Evolutionary conservation across 2,113 vertebrate species (phyloP).

Genomic region (Puffinus mauretanicus): DNA sequence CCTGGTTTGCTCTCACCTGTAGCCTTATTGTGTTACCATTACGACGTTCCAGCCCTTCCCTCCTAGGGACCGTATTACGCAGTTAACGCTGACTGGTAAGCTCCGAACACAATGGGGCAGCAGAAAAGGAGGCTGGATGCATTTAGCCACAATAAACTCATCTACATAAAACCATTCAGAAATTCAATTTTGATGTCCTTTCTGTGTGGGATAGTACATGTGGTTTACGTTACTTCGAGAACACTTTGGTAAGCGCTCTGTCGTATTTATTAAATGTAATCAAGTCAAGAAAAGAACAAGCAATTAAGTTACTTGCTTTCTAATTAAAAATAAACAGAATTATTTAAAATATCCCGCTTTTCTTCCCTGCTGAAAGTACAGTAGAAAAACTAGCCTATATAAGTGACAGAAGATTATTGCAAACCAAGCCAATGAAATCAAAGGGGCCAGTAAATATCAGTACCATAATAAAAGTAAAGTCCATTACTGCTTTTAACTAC

Average conservation of each 20-base stretch:
- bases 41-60: neutral
- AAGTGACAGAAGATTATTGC: neutral
- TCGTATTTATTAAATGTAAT: neutral
- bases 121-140: neutral
- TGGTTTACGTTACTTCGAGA: neutral
- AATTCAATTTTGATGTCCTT: neutral
- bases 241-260: neutral
- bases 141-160: neutral
- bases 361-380: neutral
- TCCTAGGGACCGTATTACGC: neutral
- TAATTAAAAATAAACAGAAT: slow-evolving; percentile 46
- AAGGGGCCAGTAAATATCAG: neutral
- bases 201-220: neutral
- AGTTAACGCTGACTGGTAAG: neutral
- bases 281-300: slow-evolving; percentile 10
- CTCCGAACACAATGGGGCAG: neutral
- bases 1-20: neutral
- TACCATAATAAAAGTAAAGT: neutral
- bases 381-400: neutral
- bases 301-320: slow-evolving; percentile 2
- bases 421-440: neutral
- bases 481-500: neutral
- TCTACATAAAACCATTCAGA: neutral
- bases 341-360: neutral
- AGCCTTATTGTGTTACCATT: neutral